Percentiles rank a stretch among this genome's conserved stretches.
Evolutionary conservation across 2,113 vertebrate genomes (phyloP).

Genomic region (Piaya cayana): DNA sequence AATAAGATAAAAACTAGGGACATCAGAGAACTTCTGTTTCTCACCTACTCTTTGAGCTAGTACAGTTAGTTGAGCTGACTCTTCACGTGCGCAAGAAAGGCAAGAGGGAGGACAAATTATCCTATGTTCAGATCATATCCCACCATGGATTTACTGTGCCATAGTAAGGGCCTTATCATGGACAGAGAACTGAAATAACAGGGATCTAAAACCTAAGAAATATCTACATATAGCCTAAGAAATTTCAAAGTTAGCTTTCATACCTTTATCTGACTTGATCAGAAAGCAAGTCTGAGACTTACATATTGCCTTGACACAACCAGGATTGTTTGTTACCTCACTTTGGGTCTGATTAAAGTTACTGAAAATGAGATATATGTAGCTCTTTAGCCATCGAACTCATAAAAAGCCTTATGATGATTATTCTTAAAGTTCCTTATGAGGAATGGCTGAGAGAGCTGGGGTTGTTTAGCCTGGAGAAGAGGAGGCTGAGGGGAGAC

Average conservation of each 20-base stretch:
- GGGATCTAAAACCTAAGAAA: neutral
- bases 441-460: too few species aligned
- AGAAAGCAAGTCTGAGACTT: neutral
- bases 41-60: neutral
- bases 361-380: neutral
- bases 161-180: neutral
- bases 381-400: neutral
- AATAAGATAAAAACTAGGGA: neutral
- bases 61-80: neutral
- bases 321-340: neutral
- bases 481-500: too few species aligned
- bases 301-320: neutral
- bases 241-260: neutral
- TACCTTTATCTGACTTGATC: neutral
- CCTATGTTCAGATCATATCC: neutral
- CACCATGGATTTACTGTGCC: neutral
- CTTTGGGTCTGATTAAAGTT: neutral
- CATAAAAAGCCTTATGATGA: neutral
- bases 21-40: neutral
- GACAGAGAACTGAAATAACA: neutral
- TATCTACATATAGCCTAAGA: neutral
- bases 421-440: slow-evolving; percentile 3
- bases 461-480: too few species aligned
- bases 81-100: neutral
- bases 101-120: neutral